Evolutionary conservation across 2,113 vertebrate species (phyloP).

Genomic region (Lipotes vexillifer): DNA sequence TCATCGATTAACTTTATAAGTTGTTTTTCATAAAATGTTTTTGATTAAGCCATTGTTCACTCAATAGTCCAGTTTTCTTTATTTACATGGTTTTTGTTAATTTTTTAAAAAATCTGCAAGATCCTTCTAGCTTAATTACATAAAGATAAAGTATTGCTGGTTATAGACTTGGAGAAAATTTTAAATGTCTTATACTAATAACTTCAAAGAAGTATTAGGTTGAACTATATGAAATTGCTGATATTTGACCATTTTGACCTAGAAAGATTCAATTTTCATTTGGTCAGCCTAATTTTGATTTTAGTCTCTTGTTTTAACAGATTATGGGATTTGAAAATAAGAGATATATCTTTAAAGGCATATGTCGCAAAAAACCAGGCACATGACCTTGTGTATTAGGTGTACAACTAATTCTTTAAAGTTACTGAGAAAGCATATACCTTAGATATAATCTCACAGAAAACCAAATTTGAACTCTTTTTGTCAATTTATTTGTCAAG

Average conservation of each 20-base stretch:
- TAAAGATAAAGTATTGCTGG: not conserved
- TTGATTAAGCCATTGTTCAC: not conserved
- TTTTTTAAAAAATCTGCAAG: not conserved
- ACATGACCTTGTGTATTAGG: not conserved
- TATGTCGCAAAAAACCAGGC: not conserved
- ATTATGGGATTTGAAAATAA: conserved; percentile 5
- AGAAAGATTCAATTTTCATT: not conserved
- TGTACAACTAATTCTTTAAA: not conserved
- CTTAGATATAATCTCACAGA: not conserved
- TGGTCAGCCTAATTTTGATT: not conserved
- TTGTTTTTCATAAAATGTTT: not conserved
- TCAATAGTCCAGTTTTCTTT: not conserved
- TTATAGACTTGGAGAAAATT: not conserved
- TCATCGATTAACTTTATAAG: not conserved
- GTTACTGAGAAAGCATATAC: not conserved
- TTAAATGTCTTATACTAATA: not conserved
- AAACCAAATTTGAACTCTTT: not conserved
- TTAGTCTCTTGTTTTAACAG: not conserved
- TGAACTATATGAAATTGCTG: not conserved
- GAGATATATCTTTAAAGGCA: not conserved
- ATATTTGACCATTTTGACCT: conserved; percentile 15
- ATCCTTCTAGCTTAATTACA: not conserved
- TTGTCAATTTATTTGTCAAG: not conserved
- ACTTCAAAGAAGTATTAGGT: not conserved
- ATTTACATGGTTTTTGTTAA: not conserved